Percentiles rank a stretch among this genome's conserved stretches.
Evolutionary conservation across 2,888 invertebrate species (phyloP).

Genomic region (Nineta flava): DNA sequence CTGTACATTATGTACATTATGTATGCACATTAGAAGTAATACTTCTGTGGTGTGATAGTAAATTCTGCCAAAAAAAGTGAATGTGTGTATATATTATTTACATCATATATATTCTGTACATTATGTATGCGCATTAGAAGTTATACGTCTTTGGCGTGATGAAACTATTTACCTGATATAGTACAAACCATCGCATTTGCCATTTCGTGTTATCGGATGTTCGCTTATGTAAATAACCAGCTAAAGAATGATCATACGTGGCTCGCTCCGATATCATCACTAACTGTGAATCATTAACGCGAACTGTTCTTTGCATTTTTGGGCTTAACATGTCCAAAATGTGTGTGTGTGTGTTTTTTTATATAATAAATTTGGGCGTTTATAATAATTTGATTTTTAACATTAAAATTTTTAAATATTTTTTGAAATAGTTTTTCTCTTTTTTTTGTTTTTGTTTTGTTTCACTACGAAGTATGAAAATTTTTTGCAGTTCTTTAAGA

Average conservation of each 20-base stretch:
- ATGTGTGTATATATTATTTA: neutral
- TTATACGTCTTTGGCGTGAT: too few relatives aligned
- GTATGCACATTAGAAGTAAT: too few relatives aligned
- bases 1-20: too few relatives aligned
- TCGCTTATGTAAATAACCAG: slow-evolving; percentile 72
- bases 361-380: neutral
- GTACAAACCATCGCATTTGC: slow-evolving; percentile 69
- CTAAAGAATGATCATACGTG: slow-evolving; percentile 67
- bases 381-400: too few relatives aligned
- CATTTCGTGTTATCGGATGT: slow-evolving; percentile 77
- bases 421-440: too few relatives aligned
- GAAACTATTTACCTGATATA: slow-evolving; percentile 73
- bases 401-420: too few relatives aligned
- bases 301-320: slow-evolving; percentile 71
- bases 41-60: too few relatives aligned
- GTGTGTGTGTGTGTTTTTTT: too few relatives aligned
- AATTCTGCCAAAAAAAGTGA: too few relatives aligned
- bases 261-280: slow-evolving; percentile 73
- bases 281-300: slow-evolving; percentile 74
- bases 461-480: too few relatives aligned
- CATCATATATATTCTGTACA: neutral
- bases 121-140: neutral
- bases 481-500: too few relatives aligned
- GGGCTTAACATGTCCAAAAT: slow-evolving; percentile 54
- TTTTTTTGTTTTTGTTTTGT: too few relatives aligned